A percentile compares a stretch with the other conserved stretches of the same genome.
phyloP scores from a whole-genome alignment of 2,797 vertebrate species.

The Amniataba percoides region DNA sequence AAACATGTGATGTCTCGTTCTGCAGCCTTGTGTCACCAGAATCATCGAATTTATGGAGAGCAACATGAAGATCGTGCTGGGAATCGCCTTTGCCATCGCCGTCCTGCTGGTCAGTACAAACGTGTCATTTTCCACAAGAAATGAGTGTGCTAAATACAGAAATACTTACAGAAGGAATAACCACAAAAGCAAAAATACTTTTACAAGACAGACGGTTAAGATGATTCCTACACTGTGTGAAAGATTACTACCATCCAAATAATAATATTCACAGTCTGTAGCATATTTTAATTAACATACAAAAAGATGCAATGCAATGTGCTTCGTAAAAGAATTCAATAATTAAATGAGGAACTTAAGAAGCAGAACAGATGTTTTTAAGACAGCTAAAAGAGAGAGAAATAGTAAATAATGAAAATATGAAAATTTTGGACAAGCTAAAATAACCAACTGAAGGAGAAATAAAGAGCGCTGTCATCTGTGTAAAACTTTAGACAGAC shows the following conservation, averaged over 20 bases:
- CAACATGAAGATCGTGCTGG: conserved; percentile 65
- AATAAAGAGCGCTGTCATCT: background rate
- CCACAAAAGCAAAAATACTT: background rate
- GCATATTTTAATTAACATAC: background rate
- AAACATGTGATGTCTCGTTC: background rate
- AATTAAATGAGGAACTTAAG: too few species aligned
- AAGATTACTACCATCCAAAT: too few species aligned
- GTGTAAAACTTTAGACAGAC: background rate
- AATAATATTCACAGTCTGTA: background rate
- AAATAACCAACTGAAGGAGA: too few species aligned
- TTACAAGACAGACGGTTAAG: too few species aligned
- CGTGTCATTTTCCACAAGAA: background rate
- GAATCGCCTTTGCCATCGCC: conserved; percentile 80
- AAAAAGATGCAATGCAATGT: too few species aligned
- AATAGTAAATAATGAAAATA: too few species aligned
- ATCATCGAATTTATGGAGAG: conserved; percentile 48
- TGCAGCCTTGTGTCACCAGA: conserved; percentile 66
- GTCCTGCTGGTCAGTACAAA: conserved; percentile 72
- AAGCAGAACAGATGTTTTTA: too few species aligned
- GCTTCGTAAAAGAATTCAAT: too few species aligned
- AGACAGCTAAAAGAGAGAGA: too few species aligned
- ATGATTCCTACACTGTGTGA: too few species aligned
- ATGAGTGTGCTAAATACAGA: too few species aligned
- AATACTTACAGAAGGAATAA: background rate
- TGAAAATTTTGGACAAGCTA: too few species aligned